Conservation (phyloP, 2,888 invertebrate species). For the Acanthosepion esculentum region DNA sequence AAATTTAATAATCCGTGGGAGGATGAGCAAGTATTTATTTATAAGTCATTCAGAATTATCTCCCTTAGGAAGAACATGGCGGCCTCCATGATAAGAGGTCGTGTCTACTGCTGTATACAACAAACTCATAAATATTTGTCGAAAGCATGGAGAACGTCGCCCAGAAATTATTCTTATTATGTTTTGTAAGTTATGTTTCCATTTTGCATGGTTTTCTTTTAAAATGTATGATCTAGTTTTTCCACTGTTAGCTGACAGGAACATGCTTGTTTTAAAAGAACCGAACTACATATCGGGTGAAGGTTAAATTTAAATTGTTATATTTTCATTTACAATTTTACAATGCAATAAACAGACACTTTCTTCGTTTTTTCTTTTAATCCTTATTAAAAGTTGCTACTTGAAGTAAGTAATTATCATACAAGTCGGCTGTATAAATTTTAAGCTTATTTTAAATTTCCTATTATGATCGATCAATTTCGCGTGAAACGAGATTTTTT, state of each 20-base stretch:
- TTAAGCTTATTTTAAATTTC: too few species aligned
- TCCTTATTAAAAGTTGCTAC: too few species aligned
- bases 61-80: constrained; percentile 34
- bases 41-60: neutral
- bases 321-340: too few species aligned
- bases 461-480: too few species aligned
- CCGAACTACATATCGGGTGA: neutral
- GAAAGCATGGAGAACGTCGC: neutral
- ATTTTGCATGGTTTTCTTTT: neutral
- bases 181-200: neutral
- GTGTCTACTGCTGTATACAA: neutral
- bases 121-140: neutral
- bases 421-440: too few species aligned
- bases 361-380: too few species aligned
- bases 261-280: neutral
- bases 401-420: too few species aligned
- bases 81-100: constrained; percentile 37
- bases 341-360: too few species aligned
- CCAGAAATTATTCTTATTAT: constrained; percentile 19
- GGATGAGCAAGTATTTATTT: too few species aligned
- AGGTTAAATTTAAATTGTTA: neutral
- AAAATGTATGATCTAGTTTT: neutral
- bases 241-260: too few species aligned
- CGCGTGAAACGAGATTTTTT: too few species aligned
- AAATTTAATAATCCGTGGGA: too few species aligned